Percentiles rank a stretch among this genome's conserved stretches.
These are phyloP conservation scores for Lissonota sp. DNA, from an alignment of 2,888 invertebrate genomes.

Conservation along the genomic window DNA sequence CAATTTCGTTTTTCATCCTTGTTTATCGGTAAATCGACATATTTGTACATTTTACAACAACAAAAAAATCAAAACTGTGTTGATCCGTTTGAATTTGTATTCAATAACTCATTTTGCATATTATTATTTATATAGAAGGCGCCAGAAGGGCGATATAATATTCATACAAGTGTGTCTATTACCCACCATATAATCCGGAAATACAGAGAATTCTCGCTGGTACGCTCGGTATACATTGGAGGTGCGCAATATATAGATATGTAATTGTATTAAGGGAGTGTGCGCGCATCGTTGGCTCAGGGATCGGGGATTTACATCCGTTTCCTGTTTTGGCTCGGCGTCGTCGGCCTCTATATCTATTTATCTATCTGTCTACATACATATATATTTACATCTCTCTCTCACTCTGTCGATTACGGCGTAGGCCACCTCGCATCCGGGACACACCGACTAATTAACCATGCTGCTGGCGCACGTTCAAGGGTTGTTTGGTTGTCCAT, in stretches of 20 bases:
- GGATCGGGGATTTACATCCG: conserved; percentile 66
- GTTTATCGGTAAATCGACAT: too few relatives aligned
- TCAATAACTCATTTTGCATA: too few relatives aligned
- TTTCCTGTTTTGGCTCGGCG: conserved; percentile 64
- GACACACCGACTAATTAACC: conserved; percentile 71
- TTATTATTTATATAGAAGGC: too few relatives aligned
- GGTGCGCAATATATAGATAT: conserved; percentile 1
- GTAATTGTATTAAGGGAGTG: conserved; percentile 30
- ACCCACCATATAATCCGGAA: conserved; percentile 30
- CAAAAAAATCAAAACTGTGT: too few relatives aligned
- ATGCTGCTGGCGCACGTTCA: conserved; percentile 62
- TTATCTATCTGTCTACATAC: background rate
- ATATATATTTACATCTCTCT: background rate
- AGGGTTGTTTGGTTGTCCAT: conserved; percentile 44
- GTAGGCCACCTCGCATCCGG: conserved; percentile 65
- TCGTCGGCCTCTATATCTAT: conserved; percentile 28
- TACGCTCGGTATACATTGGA: conserved; percentile 21
- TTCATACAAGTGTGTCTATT: conserved; percentile 17
- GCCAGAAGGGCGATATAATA: background rate
- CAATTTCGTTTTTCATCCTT: too few relatives aligned
- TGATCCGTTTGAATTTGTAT: too few relatives aligned
- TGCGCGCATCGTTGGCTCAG: conserved; percentile 52
- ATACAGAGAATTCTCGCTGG: conserved; percentile 16
- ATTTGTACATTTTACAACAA: too few relatives aligned
- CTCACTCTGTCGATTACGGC: conserved; percentile 43